Evolutionary conservation across 37 sponge, comb jelly and placozoan genomes (phyloP).

Genomic region (Chondrilla cf. caribensis): DNA sequence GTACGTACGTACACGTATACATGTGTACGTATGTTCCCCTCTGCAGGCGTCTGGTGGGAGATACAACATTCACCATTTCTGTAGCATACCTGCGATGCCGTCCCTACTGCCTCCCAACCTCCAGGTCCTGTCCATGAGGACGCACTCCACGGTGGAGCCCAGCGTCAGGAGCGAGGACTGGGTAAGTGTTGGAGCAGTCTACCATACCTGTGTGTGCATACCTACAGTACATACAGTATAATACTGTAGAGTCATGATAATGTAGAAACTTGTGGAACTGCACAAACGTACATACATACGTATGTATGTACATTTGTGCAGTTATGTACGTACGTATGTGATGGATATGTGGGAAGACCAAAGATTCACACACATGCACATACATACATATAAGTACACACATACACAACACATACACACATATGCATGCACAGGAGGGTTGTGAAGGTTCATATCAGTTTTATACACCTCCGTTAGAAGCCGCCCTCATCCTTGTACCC

Average conservation of each 20-base stretch:
- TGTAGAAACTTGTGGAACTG: neutral
- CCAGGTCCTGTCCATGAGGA: constrained; percentile 30
- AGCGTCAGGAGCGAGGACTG: too few relatives aligned
- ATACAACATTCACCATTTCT: constrained; percentile 46
- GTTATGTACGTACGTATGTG: neutral
- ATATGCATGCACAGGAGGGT: too few relatives aligned
- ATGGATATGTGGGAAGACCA: neutral
- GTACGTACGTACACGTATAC: neutral
- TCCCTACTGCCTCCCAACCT: constrained; percentile 37
- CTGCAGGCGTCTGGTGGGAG: neutral
- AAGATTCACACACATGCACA: neutral
- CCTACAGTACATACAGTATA: neutral
- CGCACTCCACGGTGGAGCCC: neutral
- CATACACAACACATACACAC: too few relatives aligned
- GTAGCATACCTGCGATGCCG: constrained; percentile 15
- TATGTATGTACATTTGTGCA: neutral
- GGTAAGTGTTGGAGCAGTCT: too few relatives aligned
- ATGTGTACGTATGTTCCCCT: neutral
- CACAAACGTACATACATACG: neutral
- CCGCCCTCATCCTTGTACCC: too few relatives aligned
- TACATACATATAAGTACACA: too few relatives aligned
- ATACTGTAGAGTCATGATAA: neutral
- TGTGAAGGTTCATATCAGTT: too few relatives aligned
- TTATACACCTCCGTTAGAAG: too few relatives aligned
- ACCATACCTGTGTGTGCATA: too few relatives aligned